A percentile compares a stretch with the other conserved stretches of the same genome.
phyloP scores from a whole-genome alignment of 2,888 invertebrate species.

The Brenthis ino region DNA sequence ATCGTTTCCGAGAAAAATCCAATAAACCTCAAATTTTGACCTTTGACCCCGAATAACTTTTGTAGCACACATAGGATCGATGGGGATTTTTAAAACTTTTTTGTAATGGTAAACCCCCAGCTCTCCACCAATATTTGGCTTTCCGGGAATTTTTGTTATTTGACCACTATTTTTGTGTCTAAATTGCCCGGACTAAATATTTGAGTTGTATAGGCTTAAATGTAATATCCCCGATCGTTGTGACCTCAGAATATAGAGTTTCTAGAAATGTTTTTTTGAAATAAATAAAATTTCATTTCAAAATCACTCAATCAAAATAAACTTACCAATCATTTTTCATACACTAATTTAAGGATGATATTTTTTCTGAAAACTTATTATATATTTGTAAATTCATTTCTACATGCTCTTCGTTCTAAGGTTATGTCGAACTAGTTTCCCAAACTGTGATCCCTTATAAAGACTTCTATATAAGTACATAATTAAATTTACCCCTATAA shows the following conservation, averaged over 20 bases:
- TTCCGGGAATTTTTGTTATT: no score
- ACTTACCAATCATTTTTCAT: neutral
- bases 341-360: neutral
- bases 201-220: slow-evolving; percentile 34
- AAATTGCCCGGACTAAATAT: neutral
- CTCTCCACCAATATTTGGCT: no score
- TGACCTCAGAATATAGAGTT: slow-evolving; percentile 21
- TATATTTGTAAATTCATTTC: slow-evolving; percentile 5
- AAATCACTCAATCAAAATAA: neutral
- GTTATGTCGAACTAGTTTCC: slow-evolving; percentile 74
- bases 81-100: no score
- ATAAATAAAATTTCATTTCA: neutral
- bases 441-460: slow-evolving; percentile 82
- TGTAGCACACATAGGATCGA: no score
- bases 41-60: no score
- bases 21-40: no score
- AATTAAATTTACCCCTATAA: slow-evolving; percentile 53
- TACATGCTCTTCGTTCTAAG: slow-evolving; percentile 25
- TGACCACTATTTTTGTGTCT: no score
- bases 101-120: no score
- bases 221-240: slow-evolving; percentile 37
- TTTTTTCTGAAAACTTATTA: neutral
- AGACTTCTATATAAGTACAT: slow-evolving; percentile 80
- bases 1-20: no score
- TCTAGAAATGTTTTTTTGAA: slow-evolving; percentile 7